Base-by-base conservation (phyloP, 1,140 invertebrate genomes). In the Carcinoscorpius rotundicauda region DNA sequence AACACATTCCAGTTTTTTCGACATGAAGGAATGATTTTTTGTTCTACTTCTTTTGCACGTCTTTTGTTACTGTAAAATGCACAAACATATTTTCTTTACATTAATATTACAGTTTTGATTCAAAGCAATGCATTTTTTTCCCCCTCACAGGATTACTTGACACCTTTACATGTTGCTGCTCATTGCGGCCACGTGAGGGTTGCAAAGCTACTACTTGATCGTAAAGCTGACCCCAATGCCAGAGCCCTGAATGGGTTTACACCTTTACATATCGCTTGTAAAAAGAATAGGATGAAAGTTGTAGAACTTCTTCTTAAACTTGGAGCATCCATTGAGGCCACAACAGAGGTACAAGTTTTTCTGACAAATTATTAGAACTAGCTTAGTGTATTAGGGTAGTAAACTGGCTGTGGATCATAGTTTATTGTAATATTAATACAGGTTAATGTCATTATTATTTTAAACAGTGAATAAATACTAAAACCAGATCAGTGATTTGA, bases 161-260 rank as follows among this genome's bases (percentile, higher is more conserved):
- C 97, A 3, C 93, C 97, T 3, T 82, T 99, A 6, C 97, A 99
- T 76, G 97, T 99, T 4, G 95, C 97, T 11, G 93, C 95, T 48
- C 84, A 86, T 74, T 86, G 82, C 74, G 96, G 96, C 2, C 96
- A 99, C 78, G 95, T 94, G 4, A 84, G 91, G 69, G 95, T 98
- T 3, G 96, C 97, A 4, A 98, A 98, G 77, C 78, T 99, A 10
- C 82, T 99, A 10, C 80, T 99, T 58, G 96, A 99, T 76, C 84
- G 91, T 76, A 91, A 87, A 71, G 93, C 93, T 58, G 92, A 97
- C 78, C 87, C 91, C 0, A 97, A 97, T 80, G 86, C 92, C 0
- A 79, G 93, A 66, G 94, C 94, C 55, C 81, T 97, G 56, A 98
- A 98, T 76, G 95, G 95, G n/a, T 97, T 97, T 76, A 97, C 93